phyloP scores from a whole-genome alignment of 1,140 invertebrate species.

The Lordiphosa clarofinis region DNA sequence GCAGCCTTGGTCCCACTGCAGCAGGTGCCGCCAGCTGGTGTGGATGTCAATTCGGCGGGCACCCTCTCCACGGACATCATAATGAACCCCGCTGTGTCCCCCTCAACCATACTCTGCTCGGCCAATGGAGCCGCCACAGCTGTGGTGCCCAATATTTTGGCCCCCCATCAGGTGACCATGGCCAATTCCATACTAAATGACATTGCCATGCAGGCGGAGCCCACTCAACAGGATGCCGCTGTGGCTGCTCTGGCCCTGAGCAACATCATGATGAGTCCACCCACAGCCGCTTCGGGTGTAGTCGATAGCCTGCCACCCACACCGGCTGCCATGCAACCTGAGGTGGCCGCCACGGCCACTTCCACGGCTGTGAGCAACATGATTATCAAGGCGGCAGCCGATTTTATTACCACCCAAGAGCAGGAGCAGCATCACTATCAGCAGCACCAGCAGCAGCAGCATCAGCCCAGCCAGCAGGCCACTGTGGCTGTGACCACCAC shows the following conservation, averaged over 20 bases:
- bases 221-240: slow-evolving; percentile 70
- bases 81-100: slow-evolving; percentile 83
- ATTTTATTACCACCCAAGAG: slow-evolving; percentile 82
- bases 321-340: slow-evolving; percentile 49
- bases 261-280: slow-evolving; percentile 78
- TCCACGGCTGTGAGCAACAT: slow-evolving; percentile 85
- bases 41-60: slow-evolving; percentile 41
- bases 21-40: slow-evolving; percentile 26
- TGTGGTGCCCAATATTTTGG: slow-evolving; percentile 81
- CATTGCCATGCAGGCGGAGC: slow-evolving; percentile 73
- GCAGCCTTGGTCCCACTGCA: slow-evolving; percentile 67
- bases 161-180: slow-evolving; percentile 77
- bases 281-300: slow-evolving; percentile 66
- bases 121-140: slow-evolving; percentile 80
- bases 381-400: slow-evolving; percentile 84
- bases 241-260: slow-evolving; percentile 70
- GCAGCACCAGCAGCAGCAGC: slow-evolving; percentile 35
- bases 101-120: slow-evolving; percentile 80
- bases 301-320: slow-evolving; percentile 77
- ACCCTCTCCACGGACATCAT: slow-evolving; percentile 83
- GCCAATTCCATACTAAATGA: slow-evolving; percentile 77
- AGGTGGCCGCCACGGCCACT: slow-evolving; percentile 80
- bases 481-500: slow-evolving; percentile 24
- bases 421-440: slow-evolving; percentile 68
- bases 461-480: slow-evolving; percentile 25